Base-by-base conservation (phyloP, 2,797 vertebrate genomes). In the Trematocara caparti region DNA sequence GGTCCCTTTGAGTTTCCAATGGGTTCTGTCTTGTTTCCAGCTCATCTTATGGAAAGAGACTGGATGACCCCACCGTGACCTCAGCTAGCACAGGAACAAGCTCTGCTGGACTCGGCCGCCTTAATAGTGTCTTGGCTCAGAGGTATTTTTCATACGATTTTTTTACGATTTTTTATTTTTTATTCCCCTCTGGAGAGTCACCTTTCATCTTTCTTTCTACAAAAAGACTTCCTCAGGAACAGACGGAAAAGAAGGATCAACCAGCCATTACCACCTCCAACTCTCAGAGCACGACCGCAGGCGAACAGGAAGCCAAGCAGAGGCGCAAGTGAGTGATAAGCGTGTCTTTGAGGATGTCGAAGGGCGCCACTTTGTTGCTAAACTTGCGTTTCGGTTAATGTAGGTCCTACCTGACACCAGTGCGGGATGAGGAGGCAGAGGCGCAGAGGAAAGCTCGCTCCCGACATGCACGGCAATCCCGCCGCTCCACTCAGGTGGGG, bases 391-490 rank as follows among this genome's bases (percentile, higher is more conserved):
- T 49, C 8, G 51, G 27, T 21, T 19, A 27, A 2, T 53, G 24
- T 40, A 97, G 97, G 91, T 97, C 97, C 1, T 97, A 97, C 80
- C 87, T 97, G 92, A 97, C 96, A 11, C 97, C 97, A 2, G 97
- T 97, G 75, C 94, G 97, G 47, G 97, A 97, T 45, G 97, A 97
- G 84, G 97, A 97, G 85, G 96, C 97, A 1, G 97, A 97, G 90
- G 96, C 97, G 1, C 97, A 97, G 89, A 96, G 97, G 62, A 97
- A 97, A 88, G 97, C 97, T 71, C 95, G 96, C 55, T 97, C 97
- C 82, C 90, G 97, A 78, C 96, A 97, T 1, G 97, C 96, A 2
- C 94, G 97, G 11, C 97, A 97, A 85, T 97, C 96, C 85, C 96
- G 97, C 40, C 95, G 97, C 45, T 97, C 97, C 78, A 97, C 97